These are phyloP conservation scores for Tympanoctomys barrerae DNA, from an alignment of 2,797 vertebrate genomes.

Conservation along the genomic window DNA sequence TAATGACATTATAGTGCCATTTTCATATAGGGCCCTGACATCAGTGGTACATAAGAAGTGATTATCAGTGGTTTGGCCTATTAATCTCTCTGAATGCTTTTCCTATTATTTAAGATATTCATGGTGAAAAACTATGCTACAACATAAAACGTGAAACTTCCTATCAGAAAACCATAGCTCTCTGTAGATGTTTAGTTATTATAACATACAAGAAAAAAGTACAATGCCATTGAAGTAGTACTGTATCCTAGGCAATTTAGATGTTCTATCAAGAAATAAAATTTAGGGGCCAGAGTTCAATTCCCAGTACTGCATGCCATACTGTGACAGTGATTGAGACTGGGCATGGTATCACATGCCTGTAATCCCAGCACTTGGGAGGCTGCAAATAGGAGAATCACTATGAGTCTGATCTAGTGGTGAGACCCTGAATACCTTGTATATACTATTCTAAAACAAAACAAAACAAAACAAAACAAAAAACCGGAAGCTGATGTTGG, in stretches of 20 bases:
- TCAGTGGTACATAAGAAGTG: neutral
- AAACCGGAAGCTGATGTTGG: neutral
- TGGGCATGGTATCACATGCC: too few species aligned
- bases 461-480: neutral
- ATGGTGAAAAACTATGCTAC: neutral
- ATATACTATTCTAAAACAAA: too few species aligned
- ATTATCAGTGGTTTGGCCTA: constrained; percentile 1
- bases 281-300: too few species aligned
- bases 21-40: neutral
- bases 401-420: too few species aligned
- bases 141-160: neutral
- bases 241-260: neutral
- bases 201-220: neutral
- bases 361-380: too few species aligned
- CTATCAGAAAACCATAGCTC: neutral
- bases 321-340: too few species aligned
- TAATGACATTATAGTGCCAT: neutral
- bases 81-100: neutral
- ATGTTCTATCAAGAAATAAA: neutral
- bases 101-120: neutral
- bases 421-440: too few species aligned
- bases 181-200: neutral
- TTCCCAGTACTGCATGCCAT: too few species aligned
- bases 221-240: neutral
- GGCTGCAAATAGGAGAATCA: too few species aligned